Evolutionary conservation across 2,113 vertebrate species (phyloP).

Genomic region (Chlamydotis undulata): DNA sequence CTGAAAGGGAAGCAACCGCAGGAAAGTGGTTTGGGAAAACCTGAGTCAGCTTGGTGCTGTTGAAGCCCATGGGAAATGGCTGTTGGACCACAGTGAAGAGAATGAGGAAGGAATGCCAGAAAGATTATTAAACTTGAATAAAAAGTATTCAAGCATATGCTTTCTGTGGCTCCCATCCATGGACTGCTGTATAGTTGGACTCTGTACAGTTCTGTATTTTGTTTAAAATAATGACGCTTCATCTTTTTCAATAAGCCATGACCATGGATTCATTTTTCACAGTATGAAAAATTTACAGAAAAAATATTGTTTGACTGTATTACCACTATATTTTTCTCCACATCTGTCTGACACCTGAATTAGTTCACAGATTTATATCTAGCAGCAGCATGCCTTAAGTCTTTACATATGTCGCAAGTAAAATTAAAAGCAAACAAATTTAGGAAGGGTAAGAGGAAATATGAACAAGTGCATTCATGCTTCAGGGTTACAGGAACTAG

Average conservation of each 20-base stretch:
- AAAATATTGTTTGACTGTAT: background rate
- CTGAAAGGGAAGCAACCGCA: background rate
- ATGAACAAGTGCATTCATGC: slow-evolving; percentile 39
- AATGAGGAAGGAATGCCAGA: background rate
- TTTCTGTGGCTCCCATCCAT: background rate
- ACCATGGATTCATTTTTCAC: background rate
- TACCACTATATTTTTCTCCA: background rate
- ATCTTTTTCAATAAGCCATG: background rate
- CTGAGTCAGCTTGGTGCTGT: background rate
- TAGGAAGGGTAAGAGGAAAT: slow-evolving; percentile 47
- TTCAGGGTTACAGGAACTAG: slow-evolving; percentile 24
- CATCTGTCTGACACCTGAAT: background rate
- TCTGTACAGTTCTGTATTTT: background rate
- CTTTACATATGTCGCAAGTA: background rate
- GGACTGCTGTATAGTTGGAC: background rate
- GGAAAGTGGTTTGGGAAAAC: background rate
- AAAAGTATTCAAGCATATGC: background rate
- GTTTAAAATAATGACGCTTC: background rate
- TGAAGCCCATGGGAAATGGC: background rate
- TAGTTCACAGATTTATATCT: background rate
- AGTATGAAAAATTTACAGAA: background rate
- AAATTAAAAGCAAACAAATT: slow-evolving; percentile 5
- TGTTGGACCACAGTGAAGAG: background rate
- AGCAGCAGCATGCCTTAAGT: background rate
- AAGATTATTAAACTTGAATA: background rate